Evolutionary conservation across 2,888 invertebrate genomes (phyloP), one percentile per base, ranked within the genome.

Genomic region (Drosophila histrio): DNA sequence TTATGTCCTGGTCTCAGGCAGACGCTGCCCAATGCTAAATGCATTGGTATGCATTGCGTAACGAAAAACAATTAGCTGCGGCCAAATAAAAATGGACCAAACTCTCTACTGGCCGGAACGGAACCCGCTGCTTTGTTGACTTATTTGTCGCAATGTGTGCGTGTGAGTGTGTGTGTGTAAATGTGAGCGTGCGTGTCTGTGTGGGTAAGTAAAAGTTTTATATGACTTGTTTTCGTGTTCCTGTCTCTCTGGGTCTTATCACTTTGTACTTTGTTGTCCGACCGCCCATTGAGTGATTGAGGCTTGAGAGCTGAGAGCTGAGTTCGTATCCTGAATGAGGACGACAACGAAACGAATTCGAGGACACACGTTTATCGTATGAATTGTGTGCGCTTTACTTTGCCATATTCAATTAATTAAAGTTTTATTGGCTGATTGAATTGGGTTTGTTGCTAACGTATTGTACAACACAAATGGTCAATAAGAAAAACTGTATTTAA

Each of bases 41-140:
- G 86, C 86, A 84, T 86, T 86, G 84, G 86, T 80, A 86, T 84
- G 79, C 86, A 74, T 79, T 79, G 83, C 84, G 84, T 79, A 86
- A 84, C 84, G 86, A 77, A 84, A 84, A 84, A 84, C 84, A 84
- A 84, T 84, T 84, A 84, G 84, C 84, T 86, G 72, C 63, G 82
- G 79, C 77, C 74, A 82, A 72, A 82, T 81, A 79, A 82, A 84
- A 84, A 79, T 49, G 39, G 50, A 72, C 24, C 66, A 44, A 52
- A 36, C 47, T 54, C 28, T 19, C 34, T 17, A 32, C 22, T 17
- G 47, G 41, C 67, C 67, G 72, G 68, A 61, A 61, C 32, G 44
- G 43, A 46, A 46, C 28, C 46, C 57, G 17, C 64, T 43, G 32
- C 70, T 34, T 54, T 66, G 54, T 58, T 69, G 58, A 38, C 52